phyloP scores from a whole-genome alignment of 2,888 invertebrate species.

The Melikaiella ostensackeni region DNA sequence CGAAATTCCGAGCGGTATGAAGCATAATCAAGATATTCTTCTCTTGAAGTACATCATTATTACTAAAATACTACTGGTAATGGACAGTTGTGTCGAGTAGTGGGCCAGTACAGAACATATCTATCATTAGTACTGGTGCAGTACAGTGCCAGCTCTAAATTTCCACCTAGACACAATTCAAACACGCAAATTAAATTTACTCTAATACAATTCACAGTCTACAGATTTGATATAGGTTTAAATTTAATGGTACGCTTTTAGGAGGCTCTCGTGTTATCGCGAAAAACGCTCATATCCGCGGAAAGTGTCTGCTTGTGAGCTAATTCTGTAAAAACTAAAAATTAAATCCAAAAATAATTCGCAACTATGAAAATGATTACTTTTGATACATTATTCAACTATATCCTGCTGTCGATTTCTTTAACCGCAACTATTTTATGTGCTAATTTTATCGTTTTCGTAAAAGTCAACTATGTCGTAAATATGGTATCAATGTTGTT shows the following conservation, averaged over 20 bases:
- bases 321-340: constrained; percentile 17
- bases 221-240: constrained; percentile 5
- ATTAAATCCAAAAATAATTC: background rate
- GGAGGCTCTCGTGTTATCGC: constrained; percentile 1
- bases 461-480: background rate
- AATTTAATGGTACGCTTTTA: constrained; percentile 20
- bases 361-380: background rate
- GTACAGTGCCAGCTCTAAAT: too few species aligned
- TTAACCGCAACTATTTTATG: background rate
- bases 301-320: constrained; percentile 13
- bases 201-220: background rate
- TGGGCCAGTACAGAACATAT: too few species aligned
- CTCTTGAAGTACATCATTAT: too few species aligned
- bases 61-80: too few species aligned
- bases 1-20: too few species aligned
- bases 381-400: too few species aligned
- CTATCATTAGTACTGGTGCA: too few species aligned
- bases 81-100: too few species aligned
- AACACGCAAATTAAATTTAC: background rate
- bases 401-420: background rate
- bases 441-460: background rate
- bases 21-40: too few species aligned
- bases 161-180: background rate
- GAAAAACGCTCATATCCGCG: constrained; percentile 10
- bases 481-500: background rate